Base-by-base conservation (phyloP, 1,140 invertebrate species). In the Trachymyrmex septentrionalis region DNA sequence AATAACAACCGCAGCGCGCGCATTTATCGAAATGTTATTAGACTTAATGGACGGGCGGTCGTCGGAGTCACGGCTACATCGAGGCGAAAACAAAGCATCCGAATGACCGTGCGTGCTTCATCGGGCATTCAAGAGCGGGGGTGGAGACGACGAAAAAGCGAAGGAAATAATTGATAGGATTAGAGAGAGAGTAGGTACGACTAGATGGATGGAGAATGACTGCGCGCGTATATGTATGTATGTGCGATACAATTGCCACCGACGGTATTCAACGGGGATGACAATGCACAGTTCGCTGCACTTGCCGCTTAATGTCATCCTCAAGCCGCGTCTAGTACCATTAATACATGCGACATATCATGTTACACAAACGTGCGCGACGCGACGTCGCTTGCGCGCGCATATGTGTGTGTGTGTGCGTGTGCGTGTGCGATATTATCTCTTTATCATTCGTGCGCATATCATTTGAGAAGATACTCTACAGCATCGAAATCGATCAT, bases 241-340 rank as follows among this genome's bases (percentile, higher is more conserved):
- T 38, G 34, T 38, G 21, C 16, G 55, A 48, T 63, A 87, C 71
- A 75, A 53, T 85, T 44, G 76, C 27, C 71, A 24, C n/a, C 87
- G 84, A 87, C 76, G 77, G 76, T 78, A 88, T 91, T 91, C 89
- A 89, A 61, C 90, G 69, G 64, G 81, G 73, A 91, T 89, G 89
- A 91, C 89, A 91, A 91, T 91, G 90, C 89, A 91, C 87, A 91
- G 85, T 91, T 81, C 57, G 90, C 85, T 87, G 89, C 90, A 89
- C 90, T 91, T 91, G 89, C 90, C 86, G 90, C 87, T 91, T 91
- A 91, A 91, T 91, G 90, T 91, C 89, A 91, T 91, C 85, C 85
- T 91, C 90, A 86, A 91, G 90, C 90, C 66, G 89, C 86, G 89
- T 78, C 89, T 77, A 87, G 90, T 73, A 66, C 90, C 90, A 91